phyloP scores from a whole-genome alignment of 2,888 invertebrate genomes.

The Aspidapion aeneum region DNA sequence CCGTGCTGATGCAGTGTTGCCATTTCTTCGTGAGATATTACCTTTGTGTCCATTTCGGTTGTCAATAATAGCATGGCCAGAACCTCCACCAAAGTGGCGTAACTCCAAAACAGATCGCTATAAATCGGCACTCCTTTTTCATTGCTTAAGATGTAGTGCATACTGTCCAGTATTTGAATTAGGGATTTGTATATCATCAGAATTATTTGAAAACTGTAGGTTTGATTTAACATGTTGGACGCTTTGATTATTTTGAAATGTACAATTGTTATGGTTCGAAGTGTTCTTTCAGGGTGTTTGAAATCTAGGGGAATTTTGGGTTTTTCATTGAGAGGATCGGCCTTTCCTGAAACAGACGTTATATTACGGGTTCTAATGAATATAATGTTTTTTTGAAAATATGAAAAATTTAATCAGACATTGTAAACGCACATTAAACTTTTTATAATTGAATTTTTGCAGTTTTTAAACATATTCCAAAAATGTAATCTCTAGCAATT shows the following conservation, averaged over 20 bases:
- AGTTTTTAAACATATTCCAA: too few relatives aligned
- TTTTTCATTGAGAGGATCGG: neutral
- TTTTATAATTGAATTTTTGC: too few relatives aligned
- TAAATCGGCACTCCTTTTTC: neutral
- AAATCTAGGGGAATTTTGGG: neutral
- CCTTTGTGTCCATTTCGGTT: neutral
- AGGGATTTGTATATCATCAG: constrained; percentile 1
- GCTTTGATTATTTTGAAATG: constrained; percentile 1
- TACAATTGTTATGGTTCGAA: neutral
- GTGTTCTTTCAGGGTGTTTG: neutral
- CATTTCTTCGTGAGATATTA: too few relatives aligned
- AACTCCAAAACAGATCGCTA: constrained; percentile 3
- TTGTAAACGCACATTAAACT: too few relatives aligned
- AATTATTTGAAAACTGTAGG: neutral
- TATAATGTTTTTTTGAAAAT: too few relatives aligned
- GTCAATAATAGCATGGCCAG: constrained; percentile 1
- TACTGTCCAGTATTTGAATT: neutral
- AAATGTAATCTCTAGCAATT: too few relatives aligned
- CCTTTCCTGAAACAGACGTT: neutral
- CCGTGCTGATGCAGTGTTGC: too few relatives aligned
- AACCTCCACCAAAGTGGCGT: neutral
- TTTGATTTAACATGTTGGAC: neutral
- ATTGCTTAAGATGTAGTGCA: neutral
- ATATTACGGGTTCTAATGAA: too few relatives aligned
- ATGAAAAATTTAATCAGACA: too few relatives aligned